These are phyloP conservation scores for Brachypodius melanocephalos DNA, from an alignment of 2,113 vertebrate species.

Conservation along the genomic window DNA sequence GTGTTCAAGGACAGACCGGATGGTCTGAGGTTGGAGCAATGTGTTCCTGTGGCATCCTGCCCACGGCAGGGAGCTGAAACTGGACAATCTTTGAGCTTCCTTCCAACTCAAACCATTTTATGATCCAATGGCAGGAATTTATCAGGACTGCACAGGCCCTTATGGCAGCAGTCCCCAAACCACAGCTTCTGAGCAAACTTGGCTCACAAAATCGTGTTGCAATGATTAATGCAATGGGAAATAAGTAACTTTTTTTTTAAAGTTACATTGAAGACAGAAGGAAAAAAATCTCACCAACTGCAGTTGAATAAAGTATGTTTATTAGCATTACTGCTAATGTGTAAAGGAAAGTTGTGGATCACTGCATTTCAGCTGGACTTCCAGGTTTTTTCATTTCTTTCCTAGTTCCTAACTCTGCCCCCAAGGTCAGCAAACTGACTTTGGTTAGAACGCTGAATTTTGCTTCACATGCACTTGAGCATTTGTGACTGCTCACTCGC, in stretches of 20 bases:
- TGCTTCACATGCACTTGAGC: accelerated
- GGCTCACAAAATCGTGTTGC: background rate
- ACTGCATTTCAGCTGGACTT: background rate
- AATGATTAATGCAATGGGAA: background rate
- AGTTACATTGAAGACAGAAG: background rate
- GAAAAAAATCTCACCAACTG: background rate
- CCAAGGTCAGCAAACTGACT: background rate
- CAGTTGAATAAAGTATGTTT: background rate
- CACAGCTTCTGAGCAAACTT: background rate
- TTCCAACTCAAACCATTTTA: background rate
- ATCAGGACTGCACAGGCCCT: background rate
- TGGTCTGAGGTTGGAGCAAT: background rate
- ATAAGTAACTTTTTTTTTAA: accelerated
- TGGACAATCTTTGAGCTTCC: background rate
- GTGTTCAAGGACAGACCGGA: background rate
- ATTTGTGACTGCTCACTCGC: background rate
- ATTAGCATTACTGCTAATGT: background rate
- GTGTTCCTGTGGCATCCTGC: background rate
- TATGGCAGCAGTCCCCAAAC: background rate
- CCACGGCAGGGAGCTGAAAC: background rate
- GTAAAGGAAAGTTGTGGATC: background rate
- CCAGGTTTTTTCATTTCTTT: background rate
- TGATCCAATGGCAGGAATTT: background rate
- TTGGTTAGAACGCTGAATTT: background rate
- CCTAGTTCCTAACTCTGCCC: background rate